phyloP scores from a whole-genome alignment of 2,888 invertebrate genomes.

The Adela reaumurella region DNA sequence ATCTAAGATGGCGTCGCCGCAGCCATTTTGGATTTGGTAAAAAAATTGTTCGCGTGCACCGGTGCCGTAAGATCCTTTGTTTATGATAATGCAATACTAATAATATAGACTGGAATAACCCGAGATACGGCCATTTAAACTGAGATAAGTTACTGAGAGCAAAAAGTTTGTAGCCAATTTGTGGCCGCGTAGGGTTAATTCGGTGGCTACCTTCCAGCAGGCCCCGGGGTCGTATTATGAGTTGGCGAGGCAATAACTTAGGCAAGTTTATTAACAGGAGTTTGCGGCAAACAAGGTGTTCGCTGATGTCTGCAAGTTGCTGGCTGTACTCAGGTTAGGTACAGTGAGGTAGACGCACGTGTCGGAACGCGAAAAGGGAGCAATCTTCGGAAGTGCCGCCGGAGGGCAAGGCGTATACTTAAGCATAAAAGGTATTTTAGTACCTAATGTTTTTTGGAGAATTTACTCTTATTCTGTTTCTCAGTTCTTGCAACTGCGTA shows the following conservation, averaged over 20 bases:
- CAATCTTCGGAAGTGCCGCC: too few relatives aligned
- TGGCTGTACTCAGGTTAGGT: too few relatives aligned
- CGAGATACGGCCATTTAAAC: background rate
- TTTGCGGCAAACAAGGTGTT: background rate
- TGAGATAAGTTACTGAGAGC: background rate
- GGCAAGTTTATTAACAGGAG: background rate
- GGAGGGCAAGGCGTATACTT: too few relatives aligned
- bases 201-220: background rate
- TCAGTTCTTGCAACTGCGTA: too few relatives aligned
- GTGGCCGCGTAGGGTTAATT: background rate
- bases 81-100: background rate
- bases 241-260: background rate
- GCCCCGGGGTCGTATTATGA: background rate
- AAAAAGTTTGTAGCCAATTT: background rate
- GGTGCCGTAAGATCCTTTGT: background rate
- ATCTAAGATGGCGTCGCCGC: background rate
- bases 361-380: too few relatives aligned
- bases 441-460: too few relatives aligned
- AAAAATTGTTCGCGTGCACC: background rate
- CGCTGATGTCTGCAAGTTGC: background rate
- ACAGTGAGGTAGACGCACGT: too few relatives aligned
- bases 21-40: too few relatives aligned
- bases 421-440: too few relatives aligned
- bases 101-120: background rate
- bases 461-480: too few relatives aligned